Percentiles rank a stretch among this genome's conserved stretches.
phyloP scores from a whole-genome alignment of 2,113 vertebrate genomes.

The Ctenomys sociabilis region DNA sequence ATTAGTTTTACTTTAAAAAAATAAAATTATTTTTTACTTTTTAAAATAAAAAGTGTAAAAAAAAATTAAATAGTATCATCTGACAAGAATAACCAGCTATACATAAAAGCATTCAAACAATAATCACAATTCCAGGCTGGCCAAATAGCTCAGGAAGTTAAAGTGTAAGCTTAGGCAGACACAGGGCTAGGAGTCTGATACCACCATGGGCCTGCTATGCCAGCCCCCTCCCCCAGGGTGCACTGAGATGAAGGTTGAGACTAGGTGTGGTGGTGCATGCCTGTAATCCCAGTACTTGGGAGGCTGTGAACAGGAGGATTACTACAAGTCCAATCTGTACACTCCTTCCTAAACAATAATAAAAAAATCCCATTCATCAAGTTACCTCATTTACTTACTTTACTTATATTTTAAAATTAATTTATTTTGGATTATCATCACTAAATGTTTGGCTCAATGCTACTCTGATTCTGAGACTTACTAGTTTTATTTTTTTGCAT shows the following conservation, averaged over 20 bases:
- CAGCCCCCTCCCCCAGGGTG: no score
- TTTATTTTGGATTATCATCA: neutral
- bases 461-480: neutral
- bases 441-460: neutral
- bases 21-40: no score
- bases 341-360: no score
- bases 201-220: no score
- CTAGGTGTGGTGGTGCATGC: no score
- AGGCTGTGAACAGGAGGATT: no score
- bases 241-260: no score
- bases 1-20: constrained; percentile 1
- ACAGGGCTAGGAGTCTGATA: no score
- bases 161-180: no score
- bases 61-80: neutral
- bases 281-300: no score
- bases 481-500: neutral
- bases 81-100: neutral
- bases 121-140: neutral
- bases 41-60: neutral
- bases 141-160: no score
- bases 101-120: neutral
- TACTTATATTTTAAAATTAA: neutral
- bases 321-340: no score
- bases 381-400: neutral
- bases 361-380: neutral